These are phyloP conservation scores for Saimiri boliviensis DNA, from an alignment of 2,113 vertebrate species.

Conservation along the genomic window DNA sequence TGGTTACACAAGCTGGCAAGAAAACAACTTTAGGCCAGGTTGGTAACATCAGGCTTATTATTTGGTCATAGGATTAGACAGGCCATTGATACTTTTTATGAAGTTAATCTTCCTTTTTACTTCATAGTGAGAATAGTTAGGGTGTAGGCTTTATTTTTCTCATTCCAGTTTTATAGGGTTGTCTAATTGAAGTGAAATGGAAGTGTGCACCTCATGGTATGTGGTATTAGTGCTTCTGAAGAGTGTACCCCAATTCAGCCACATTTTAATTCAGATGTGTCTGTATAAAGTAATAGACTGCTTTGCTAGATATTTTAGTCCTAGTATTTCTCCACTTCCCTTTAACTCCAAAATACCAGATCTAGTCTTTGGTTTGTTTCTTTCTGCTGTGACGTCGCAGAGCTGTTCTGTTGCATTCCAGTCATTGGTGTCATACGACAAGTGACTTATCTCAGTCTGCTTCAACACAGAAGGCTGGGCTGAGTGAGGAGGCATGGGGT, in stretches of 20 bases:
- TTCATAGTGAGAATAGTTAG: not conserved
- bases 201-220: not conserved
- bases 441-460: conserved; percentile 20
- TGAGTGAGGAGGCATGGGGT: not conserved
- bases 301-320: not conserved
- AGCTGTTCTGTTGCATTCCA: conserved; percentile 60
- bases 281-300: not conserved
- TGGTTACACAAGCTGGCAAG: not conserved
- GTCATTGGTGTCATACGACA: not conserved
- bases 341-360: not conserved
- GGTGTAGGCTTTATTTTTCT: not conserved
- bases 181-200: not conserved
- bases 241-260: not conserved
- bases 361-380: not conserved
- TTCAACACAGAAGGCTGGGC: not conserved
- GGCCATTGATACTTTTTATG: not conserved
- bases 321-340: not conserved
- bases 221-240: not conserved
- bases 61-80: not conserved
- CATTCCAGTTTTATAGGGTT: not conserved
- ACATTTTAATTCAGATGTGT: not conserved
- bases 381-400: not conserved
- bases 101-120: not conserved
- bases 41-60: not conserved
- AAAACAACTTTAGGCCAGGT: not conserved